Evolutionary conservation across 2,113 vertebrate genomes (phyloP), one percentile per base, ranked within the genome.

Genomic region (Laticauda colubrina): DNA sequence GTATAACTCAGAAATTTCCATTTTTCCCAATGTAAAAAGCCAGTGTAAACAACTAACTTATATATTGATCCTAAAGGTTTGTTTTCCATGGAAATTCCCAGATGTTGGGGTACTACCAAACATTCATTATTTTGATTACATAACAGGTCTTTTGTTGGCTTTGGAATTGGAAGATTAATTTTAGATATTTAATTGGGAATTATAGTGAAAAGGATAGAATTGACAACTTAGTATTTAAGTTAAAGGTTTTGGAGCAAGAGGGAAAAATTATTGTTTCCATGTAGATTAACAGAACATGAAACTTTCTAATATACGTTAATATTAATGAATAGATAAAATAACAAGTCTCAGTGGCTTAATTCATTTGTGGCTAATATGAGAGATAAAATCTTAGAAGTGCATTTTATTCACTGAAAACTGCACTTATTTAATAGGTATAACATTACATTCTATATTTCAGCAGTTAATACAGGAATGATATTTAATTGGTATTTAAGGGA

Each of bases 261-360:
- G 26, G 21, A 26, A 85, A 69, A 43, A 34, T 29, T 81, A 54
- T 11, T 81, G 48, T 7, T 90, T 54, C 12, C 61, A 64, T 61
- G 14, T 89, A 61, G 3, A 61, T 89, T 89, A 51, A 21, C 69
- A 81, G 15, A 34, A 39, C 45, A 89, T n/a, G 43, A 61, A 89
- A 51, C 12, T 9, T 90, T 48, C 48, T 64, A 29, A 69, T 26
- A 51, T 59, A 75, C n/a, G 9, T 88, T 88, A 20, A 90, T 93
- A 87, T 39, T 59, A 93, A 53, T 54, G 51, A 88, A 88, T 53
- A 95, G 81, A 95, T 45, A 48, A 48, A 96, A 96, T 95, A 91
- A 96, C 94, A 95, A 94, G 85, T 15, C 34, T 45, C 86, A 85
- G n/a, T 91, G 96, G 90, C 34, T 81, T 81, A 51, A 0, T 94